Conservation (phyloP, 2,113 vertebrate species). For the Ammodytes marinus region DNA sequence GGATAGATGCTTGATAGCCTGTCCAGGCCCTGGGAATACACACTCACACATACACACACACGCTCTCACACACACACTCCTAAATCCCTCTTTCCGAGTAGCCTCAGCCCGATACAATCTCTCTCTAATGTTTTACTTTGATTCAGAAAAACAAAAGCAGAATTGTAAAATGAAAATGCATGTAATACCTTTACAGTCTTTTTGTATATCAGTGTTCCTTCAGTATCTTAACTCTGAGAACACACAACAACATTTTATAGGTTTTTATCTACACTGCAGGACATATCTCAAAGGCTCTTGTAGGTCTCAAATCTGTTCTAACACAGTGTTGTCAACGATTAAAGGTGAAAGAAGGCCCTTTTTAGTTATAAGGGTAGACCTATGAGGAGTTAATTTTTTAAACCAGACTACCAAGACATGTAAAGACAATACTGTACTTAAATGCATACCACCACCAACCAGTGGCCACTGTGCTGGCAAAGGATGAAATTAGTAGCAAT, state of each 20-base stretch:
- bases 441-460: no score
- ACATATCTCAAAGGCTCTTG: background rate
- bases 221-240: background rate
- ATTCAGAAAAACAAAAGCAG: slow-evolving; percentile 40
- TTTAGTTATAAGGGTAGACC: background rate
- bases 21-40: slow-evolving; percentile 84
- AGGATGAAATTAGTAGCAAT: no score
- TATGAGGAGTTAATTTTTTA: background rate
- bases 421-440: no score
- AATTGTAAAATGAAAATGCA: slow-evolving; percentile 31
- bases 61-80: slow-evolving; percentile 10
- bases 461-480: background rate
- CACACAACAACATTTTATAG: background rate
- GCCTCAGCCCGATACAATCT: slow-evolving; percentile 41
- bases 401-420: background rate
- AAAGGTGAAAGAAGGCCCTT: background rate
- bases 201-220: background rate
- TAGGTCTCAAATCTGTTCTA: background rate
- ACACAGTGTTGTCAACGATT: background rate
- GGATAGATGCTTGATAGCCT: slow-evolving; percentile 80
- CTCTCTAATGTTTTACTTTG: slow-evolving; percentile 49
- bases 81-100: slow-evolving; percentile 42
- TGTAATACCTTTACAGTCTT: background rate
- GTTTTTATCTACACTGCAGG: background rate
- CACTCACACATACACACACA: slow-evolving; percentile 45